phyloP scores from a whole-genome alignment of 2,797 vertebrate genomes.

The Aythya fuligula region DNA sequence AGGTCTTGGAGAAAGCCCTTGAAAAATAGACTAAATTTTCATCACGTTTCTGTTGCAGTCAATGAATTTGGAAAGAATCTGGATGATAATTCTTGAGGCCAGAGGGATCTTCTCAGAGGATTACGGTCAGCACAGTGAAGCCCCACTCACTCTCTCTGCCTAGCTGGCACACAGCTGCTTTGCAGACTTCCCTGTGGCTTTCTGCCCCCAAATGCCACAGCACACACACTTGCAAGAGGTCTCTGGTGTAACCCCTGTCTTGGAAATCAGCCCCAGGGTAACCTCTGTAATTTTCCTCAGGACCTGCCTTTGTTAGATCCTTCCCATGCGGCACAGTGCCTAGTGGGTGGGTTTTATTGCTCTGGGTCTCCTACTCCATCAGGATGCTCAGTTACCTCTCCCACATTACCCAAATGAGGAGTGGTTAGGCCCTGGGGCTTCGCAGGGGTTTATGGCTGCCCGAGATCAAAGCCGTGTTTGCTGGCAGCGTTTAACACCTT shows the following conservation, averaged over 20 bases:
- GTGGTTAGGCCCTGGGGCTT: not conserved
- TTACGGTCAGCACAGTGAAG: not conserved
- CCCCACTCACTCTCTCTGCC: not conserved
- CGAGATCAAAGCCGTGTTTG: not conserved
- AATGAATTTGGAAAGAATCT: not conserved
- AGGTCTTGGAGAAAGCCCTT: not conserved
- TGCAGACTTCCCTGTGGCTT: not conserved
- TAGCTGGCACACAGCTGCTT: not conserved
- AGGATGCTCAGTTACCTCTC: not conserved
- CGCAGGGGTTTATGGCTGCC: not conserved
- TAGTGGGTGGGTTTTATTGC: not conserved
- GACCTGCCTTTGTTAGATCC: too few relatives aligned
- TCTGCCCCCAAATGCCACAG: not conserved
- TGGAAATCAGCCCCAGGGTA: not conserved
- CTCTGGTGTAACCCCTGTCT: not conserved
- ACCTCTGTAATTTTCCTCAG: not conserved
- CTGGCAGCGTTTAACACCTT: not conserved
- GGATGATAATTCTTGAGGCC: not conserved
- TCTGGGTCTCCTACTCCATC: not conserved
- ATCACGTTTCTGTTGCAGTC: not conserved
- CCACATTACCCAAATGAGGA: not conserved
- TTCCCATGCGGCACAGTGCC: not conserved
- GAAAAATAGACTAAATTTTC: not conserved
- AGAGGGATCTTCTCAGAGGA: not conserved
- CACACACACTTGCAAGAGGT: not conserved